Percentiles rank a stretch among this genome's conserved stretches.
phyloP scores from a whole-genome alignment of 2,113 vertebrate genomes.

The Gymnocephalus cernua region DNA sequence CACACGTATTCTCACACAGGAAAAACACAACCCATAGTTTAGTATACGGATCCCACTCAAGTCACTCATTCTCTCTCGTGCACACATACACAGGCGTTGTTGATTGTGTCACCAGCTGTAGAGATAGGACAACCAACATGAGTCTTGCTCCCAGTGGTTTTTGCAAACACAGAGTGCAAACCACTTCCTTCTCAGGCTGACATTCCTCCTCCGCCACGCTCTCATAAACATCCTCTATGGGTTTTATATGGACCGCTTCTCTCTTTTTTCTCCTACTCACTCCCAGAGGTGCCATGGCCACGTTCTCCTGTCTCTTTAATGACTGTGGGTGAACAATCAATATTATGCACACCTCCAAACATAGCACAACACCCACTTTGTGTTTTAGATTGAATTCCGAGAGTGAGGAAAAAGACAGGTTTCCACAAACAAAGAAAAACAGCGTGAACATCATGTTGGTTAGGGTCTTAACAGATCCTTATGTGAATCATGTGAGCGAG shows the following conservation, averaged over 20 bases:
- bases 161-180: constrained; percentile 29
- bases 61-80: constrained; percentile 41
- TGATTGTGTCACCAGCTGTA: constrained; percentile 63
- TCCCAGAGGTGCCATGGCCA: constrained; percentile 70
- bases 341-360: constrained; percentile 77
- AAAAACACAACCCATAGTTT: constrained; percentile 57
- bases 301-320: constrained; percentile 75
- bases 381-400: constrained; percentile 57
- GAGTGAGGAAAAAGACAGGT: constrained; percentile 38
- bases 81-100: constrained; percentile 15
- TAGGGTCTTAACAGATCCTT: constrained; percentile 1
- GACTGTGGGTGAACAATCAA: constrained; percentile 79
- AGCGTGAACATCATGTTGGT: background rate
- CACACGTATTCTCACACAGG: constrained; percentile 66
- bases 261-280: constrained; percentile 72
- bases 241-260: constrained; percentile 64
- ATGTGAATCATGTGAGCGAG: constrained; percentile 9
- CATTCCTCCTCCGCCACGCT: constrained; percentile 53
- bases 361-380: constrained; percentile 71
- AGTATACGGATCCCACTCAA: constrained; percentile 52
- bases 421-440: background rate
- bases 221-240: constrained; percentile 68
- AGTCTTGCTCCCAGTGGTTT: constrained; percentile 53
- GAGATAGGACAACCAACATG: constrained; percentile 41
- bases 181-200: constrained; percentile 60